Conservation (phyloP, 2,888 invertebrate genomes). For the Thecocarcelia acutangulata region DNA sequence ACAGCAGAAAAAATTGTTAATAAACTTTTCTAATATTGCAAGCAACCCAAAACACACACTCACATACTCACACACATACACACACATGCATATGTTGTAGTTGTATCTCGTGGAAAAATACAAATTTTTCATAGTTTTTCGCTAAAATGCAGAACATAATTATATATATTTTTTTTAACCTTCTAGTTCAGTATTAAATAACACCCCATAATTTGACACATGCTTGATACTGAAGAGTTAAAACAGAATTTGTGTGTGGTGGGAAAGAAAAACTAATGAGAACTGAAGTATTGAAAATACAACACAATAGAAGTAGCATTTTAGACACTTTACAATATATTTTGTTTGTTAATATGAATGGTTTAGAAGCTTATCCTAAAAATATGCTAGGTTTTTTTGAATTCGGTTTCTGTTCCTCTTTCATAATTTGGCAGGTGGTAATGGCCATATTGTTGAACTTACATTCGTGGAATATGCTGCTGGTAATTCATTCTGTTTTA, state of each 20-base stretch:
- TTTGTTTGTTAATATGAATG: too few relatives aligned
- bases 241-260: background rate
- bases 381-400: too few relatives aligned
- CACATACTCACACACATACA: background rate
- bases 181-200: constrained; percentile 14
- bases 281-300: background rate
- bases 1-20: constrained; percentile 10
- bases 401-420: too few relatives aligned
- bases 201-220: constrained; percentile 58
- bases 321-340: background rate
- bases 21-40: constrained; percentile 29
- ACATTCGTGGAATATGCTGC: too few relatives aligned
- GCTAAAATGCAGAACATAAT: constrained; percentile 42
- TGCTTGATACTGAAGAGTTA: constrained; percentile 42
- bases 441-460: too few relatives aligned
- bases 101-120: constrained; percentile 27
- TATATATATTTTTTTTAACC: constrained; percentile 12
- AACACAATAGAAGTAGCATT: background rate
- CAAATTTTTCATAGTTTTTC: constrained; percentile 38
- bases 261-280: background rate
- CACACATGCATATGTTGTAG: constrained; percentile 5
- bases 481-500: too few relatives aligned
- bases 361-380: too few relatives aligned
- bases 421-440: too few relatives aligned
- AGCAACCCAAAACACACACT: background rate